phyloP scores from a whole-genome alignment of 1,140 invertebrate species.

The Lasioglossum albipes region DNA sequence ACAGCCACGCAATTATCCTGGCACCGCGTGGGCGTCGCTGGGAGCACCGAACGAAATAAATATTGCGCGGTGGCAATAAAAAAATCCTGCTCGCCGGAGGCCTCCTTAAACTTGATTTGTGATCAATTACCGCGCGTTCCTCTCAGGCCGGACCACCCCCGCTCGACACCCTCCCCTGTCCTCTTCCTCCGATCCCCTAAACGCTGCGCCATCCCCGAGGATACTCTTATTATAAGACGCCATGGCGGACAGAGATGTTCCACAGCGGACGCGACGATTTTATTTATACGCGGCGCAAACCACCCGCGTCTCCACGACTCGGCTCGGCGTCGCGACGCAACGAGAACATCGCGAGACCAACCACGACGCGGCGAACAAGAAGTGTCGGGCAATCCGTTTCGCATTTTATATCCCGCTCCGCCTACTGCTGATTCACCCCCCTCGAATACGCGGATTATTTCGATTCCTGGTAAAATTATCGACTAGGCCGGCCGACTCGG shows the following conservation, averaged over 20 bases:
- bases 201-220: background rate
- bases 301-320: conserved; percentile 65
- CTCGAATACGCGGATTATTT: conserved; percentile 71
- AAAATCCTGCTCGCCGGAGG: conserved; percentile 41
- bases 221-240: conserved; percentile 58
- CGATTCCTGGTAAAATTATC: conserved; percentile 69
- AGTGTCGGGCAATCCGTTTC: conserved; percentile 73
- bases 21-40: conserved; percentile 50
- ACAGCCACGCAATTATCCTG: conserved; percentile 47
- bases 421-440: conserved; percentile 56
- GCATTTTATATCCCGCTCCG: conserved; percentile 73
- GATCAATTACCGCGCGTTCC: conserved; percentile 76
- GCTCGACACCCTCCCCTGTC: background rate
- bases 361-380: conserved; percentile 21
- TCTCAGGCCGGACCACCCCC: background rate
- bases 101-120: conserved; percentile 78
- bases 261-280: conserved; percentile 70
- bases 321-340: conserved; percentile 54
- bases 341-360: conserved; percentile 29
- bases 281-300: conserved; percentile 75
- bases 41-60: conserved; percentile 50
- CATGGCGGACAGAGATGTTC: conserved; percentile 33
- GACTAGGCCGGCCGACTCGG: conserved; percentile 43
- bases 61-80: conserved; percentile 32
- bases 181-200: background rate